These are phyloP conservation scores for Salvator merianae DNA, from an alignment of 2,113 vertebrate species.

Conservation along the genomic window DNA sequence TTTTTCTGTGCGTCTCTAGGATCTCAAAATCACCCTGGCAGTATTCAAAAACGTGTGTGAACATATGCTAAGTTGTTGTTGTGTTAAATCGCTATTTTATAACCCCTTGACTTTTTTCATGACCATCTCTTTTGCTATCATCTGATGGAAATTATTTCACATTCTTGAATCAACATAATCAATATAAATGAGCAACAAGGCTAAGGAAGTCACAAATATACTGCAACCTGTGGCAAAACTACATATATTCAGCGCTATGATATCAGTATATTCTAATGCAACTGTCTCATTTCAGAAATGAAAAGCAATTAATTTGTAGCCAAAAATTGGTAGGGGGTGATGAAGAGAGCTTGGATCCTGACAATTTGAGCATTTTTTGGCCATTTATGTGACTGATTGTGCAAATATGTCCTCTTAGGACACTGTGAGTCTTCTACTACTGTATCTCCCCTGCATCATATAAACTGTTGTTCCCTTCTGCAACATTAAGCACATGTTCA, in stretches of 20 bases:
- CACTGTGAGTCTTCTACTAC: neutral
- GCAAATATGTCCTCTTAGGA: neutral
- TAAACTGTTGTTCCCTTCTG: neutral
- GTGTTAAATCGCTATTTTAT: too few species aligned
- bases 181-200: neutral
- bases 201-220: neutral
- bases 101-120: too few species aligned
- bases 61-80: too few species aligned
- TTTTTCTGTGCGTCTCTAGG: too few species aligned
- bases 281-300: neutral
- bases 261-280: too few species aligned
- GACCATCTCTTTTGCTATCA: too few species aligned
- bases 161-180: too few species aligned
- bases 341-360: neutral
- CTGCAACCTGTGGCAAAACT: neutral
- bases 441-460: neutral
- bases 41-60: too few species aligned
- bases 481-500: neutral
- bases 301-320: too few species aligned
- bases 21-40: too few species aligned
- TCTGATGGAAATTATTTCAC: too few species aligned
- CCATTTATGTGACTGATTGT: neutral
- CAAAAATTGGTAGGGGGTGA: neutral
- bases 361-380: neutral
- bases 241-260: neutral